phyloP scores from a whole-genome alignment of 2,888 invertebrate genomes.

The Aradus depressus region DNA sequence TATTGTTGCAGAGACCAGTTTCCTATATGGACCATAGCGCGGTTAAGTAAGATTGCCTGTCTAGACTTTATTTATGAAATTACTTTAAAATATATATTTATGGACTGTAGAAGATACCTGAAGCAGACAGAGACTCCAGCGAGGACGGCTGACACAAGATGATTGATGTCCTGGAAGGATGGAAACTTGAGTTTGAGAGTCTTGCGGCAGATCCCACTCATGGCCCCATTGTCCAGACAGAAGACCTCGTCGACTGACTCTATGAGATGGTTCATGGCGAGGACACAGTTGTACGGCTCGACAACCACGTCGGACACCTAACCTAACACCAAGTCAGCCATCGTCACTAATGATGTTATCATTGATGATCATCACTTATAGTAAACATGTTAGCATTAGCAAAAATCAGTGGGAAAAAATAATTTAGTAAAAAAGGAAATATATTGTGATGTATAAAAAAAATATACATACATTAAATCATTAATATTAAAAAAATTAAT shows the following conservation, averaged over 20 bases:
- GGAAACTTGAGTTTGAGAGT: conserved; percentile 44
- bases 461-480: too few species aligned
- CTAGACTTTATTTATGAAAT: background rate
- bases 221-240: conserved; percentile 44
- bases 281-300: conserved; percentile 45
- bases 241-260: conserved; percentile 44
- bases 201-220: conserved; percentile 43
- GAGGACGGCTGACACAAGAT: conserved; percentile 39
- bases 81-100: background rate
- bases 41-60: background rate
- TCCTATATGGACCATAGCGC: too few species aligned
- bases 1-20: too few species aligned
- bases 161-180: conserved; percentile 48
- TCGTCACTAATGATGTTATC: too few species aligned
- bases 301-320: conserved; percentile 48
- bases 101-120: conserved; percentile 23
- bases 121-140: conserved; percentile 41
- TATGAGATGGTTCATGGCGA: conserved; percentile 42
- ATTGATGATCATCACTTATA: too few species aligned
- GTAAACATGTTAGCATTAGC: too few species aligned
- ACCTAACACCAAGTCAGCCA: too few species aligned
- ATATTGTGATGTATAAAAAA: too few species aligned
- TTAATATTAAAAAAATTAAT: too few species aligned
- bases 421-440: too few species aligned
- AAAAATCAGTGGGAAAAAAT: too few species aligned